Evolutionary conservation across 2,797 vertebrate species (phyloP).

Genomic region (Falco rusticolus): DNA sequence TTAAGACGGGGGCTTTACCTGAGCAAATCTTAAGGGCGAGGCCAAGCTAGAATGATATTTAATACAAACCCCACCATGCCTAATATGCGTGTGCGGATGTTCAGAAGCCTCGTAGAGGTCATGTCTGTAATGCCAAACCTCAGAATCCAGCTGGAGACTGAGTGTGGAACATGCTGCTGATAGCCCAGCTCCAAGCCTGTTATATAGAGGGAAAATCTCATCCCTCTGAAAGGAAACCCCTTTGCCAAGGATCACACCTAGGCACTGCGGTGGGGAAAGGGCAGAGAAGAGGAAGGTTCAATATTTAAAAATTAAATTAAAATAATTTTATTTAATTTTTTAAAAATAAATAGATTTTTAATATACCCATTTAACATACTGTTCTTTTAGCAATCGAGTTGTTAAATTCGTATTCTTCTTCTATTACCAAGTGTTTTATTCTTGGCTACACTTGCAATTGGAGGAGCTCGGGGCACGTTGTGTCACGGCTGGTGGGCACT

Average conservation of each 20-base stretch:
- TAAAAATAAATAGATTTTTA: no score
- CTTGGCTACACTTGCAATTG: not conserved
- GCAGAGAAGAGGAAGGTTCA: not conserved
- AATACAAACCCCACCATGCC: accelerated
- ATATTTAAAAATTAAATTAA: not conserved
- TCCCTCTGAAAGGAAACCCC: not conserved
- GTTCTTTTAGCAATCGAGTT: not conserved
- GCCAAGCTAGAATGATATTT: accelerated
- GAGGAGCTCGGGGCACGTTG: not conserved
- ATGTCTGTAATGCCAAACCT: not conserved
- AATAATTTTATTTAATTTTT: no score
- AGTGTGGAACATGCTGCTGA: not conserved
- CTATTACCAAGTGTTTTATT: not conserved
- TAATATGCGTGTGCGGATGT: not conserved
- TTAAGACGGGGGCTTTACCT: not conserved
- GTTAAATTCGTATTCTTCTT: not conserved
- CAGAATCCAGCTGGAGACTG: not conserved
- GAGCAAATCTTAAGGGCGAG: no score
- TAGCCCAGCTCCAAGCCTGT: not conserved
- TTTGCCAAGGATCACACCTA: not conserved
- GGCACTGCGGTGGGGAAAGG: no score
- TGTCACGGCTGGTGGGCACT: no score
- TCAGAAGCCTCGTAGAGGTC: not conserved
- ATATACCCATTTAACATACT: not conserved
- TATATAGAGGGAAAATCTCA: not conserved